Evolutionary conservation across 2,888 invertebrate genomes (phyloP).

Genomic region (Cyaniris semiargus): DNA sequence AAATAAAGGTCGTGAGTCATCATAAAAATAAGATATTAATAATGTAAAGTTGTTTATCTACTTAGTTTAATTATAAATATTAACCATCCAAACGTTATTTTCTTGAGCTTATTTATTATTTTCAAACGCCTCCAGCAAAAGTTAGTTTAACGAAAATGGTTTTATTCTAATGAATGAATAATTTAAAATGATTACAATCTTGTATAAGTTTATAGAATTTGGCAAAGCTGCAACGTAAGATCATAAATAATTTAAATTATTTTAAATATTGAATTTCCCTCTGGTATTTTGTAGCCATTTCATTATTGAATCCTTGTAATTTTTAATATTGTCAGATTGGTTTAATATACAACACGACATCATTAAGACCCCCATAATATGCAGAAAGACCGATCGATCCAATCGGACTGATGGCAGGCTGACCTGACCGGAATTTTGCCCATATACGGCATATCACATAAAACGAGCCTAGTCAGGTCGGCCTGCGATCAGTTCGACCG

Average conservation of each 20-base stretch:
- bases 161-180: constrained; percentile 22
- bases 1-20: too few relatives aligned
- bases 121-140: background rate
- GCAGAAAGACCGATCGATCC: too few relatives aligned
- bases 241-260: constrained; percentile 12
- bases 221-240: background rate
- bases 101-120: background rate
- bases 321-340: background rate
- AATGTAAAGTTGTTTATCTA: too few relatives aligned
- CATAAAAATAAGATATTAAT: background rate
- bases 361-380: background rate
- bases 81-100: background rate
- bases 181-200: constrained; percentile 3
- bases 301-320: background rate
- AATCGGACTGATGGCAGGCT: too few relatives aligned
- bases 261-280: background rate
- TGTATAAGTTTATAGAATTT: constrained; percentile 11
- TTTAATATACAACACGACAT: background rate
- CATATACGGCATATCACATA: too few relatives aligned
- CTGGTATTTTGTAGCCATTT: background rate
- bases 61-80: background rate
- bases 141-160: background rate
- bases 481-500: too few relatives aligned
- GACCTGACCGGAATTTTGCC: too few relatives aligned
- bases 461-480: too few relatives aligned